Evolutionary conservation across 2,113 vertebrate species (phyloP).

Genomic region (Ammodytes marinus): DNA sequence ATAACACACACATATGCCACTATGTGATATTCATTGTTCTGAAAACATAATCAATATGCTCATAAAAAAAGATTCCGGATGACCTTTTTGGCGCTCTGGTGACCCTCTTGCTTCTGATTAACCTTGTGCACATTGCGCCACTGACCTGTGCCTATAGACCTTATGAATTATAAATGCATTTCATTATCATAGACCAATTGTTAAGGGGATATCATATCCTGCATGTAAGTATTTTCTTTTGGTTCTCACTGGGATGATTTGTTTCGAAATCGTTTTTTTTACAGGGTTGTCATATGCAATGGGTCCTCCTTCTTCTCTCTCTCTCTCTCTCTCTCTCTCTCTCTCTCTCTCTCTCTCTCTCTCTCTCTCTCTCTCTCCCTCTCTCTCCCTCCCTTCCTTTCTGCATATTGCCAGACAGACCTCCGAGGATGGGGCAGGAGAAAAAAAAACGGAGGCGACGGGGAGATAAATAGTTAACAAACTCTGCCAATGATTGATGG

Average conservation of each 20-base stretch:
- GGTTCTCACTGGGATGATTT: constrained; percentile 52
- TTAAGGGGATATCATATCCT: constrained; percentile 51
- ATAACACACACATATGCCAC: constrained; percentile 69
- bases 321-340: background rate
- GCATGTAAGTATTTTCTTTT: constrained; percentile 37
- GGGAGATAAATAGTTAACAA: constrained; percentile 90
- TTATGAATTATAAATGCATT: constrained; percentile 81
- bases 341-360: constrained; percentile 35
- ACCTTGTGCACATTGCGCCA: constrained; percentile 66
- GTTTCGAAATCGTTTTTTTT: constrained; percentile 43
- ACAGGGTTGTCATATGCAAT: constrained; percentile 57
- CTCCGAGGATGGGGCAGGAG: constrained; percentile 65
- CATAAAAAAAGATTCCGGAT: constrained; percentile 69
- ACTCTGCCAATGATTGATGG: constrained; percentile 97
- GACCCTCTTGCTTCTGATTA: constrained; percentile 80
- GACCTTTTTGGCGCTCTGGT: constrained; percentile 57
- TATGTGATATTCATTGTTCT: constrained; percentile 70
- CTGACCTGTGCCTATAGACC: constrained; percentile 74
- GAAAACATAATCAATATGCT: constrained; percentile 81
- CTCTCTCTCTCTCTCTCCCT: background rate
- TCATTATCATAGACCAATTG: constrained; percentile 71
- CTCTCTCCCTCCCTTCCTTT: constrained; percentile 24
- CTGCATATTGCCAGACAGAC: constrained; percentile 74
- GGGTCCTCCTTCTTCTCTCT: constrained; percentile 40
- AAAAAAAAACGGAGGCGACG: constrained; percentile 53